phyloP scores from a whole-genome alignment of 2,113 vertebrate genomes.

The Phylloscopus trochiloides region DNA sequence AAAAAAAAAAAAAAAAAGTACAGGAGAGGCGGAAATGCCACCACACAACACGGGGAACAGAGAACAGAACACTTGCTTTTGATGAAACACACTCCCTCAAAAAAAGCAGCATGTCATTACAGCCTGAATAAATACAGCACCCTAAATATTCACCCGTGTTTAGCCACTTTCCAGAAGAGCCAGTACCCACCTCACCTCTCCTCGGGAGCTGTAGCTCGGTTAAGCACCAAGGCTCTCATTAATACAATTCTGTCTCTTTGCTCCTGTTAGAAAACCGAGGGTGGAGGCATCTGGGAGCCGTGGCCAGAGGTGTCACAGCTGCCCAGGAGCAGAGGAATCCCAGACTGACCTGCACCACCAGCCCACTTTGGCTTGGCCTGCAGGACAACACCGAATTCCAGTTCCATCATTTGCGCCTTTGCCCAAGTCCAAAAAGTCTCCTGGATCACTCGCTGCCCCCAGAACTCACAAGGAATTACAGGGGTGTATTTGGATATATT shows the following conservation, averaged over 20 bases:
- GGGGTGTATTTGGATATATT: not conserved
- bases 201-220: not conserved
- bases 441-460: not conserved
- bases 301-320: not conserved
- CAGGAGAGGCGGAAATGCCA: not conserved
- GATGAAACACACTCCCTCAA: not conserved
- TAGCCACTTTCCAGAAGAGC: not conserved
- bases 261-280: not conserved
- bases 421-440: not conserved
- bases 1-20: not conserved
- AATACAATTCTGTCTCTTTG: not conserved
- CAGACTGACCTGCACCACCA: not conserved
- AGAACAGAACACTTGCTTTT: slow-evolving; percentile 18
- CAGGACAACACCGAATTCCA: not conserved
- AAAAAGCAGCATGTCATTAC: slow-evolving; percentile 37
- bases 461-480: not conserved
- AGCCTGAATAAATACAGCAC: not conserved
- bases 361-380: not conserved
- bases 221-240: not conserved
- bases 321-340: not conserved
- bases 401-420: not conserved
- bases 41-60: not conserved
- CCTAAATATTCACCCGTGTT: not conserved
- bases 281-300: not conserved
- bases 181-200: not conserved